Base-by-base conservation (phyloP, 2,888 invertebrate species). In the Acrobeloides nanus region DNA sequence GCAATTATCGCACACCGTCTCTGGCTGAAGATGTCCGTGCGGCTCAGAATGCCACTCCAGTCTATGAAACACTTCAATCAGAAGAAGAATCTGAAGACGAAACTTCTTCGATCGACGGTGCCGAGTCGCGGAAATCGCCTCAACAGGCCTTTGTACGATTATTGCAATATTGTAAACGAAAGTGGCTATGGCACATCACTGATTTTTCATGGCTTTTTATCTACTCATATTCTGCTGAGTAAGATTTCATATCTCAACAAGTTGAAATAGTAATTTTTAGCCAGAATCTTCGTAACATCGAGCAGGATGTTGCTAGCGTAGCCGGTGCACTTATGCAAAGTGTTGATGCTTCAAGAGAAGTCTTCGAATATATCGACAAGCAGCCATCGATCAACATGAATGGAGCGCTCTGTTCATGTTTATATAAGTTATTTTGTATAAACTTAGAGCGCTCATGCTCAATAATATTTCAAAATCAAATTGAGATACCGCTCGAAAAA, bases 281-380 rank as follows among this genome's bases (percentile, higher is more conserved):
- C n/a, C n/a, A n/a, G n/a, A n/a, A n/a, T n/a, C n/a, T n/a, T n/a
- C n/a, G n/a, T n/a, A n/a, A n/a, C n/a, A n/a, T n/a, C n/a, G n/a
- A n/a, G n/a, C n/a, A n/a, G n/a, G n/a, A n/a, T n/a, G n/a, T n/a
- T n/a, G n/a, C n/a, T n/a, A n/a, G n/a, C n/a, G n/a, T n/a, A n/a
- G n/a, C n/a, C n/a, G n/a, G n/a, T 7, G 76, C 75, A 18, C 56
- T 77, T 32, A 77, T 78, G 77, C 74, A 76, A 56, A 75, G 76
- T 12, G 72, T 75, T 32, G 77, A 77, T 33, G 77, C 77, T 0
- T 75, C 75, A 17, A 57, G 74, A 39, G 77, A 77, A 56, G 75
- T 77, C 35, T 73, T 74, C 53, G 68, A 70, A 48, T 76, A 74
- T 53, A 75, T 77, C 24, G 75, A 77, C 61, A 43, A 60, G 8